Conservation (phyloP, 1,140 invertebrate genomes). For the Eurosta solidaginis region DNA sequence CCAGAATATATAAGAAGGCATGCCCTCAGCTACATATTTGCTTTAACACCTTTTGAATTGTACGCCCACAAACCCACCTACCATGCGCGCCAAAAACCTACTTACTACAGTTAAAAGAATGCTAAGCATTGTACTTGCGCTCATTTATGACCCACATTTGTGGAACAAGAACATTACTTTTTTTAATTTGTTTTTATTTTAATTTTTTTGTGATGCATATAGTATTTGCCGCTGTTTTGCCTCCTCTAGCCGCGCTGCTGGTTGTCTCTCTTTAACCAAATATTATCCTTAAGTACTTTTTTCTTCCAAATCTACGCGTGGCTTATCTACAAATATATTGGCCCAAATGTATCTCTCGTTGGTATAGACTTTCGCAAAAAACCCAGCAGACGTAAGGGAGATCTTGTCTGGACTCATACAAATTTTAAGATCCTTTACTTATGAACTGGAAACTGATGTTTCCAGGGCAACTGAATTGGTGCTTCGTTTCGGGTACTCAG, state of each 20-base stretch:
- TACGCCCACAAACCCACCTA: background rate
- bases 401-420: too few relatives aligned
- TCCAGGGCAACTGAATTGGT: too few relatives aligned
- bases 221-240: background rate
- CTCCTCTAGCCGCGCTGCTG: background rate
- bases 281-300: too few relatives aligned
- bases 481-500: too few relatives aligned
- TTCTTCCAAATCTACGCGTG: too few relatives aligned
- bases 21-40: background rate
- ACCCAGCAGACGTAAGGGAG: too few relatives aligned
- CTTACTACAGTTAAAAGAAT: background rate
- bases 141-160: slow-evolving; percentile 8
- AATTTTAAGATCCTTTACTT: too few relatives aligned
- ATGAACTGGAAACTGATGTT: too few relatives aligned
- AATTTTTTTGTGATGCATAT: background rate
- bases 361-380: too few relatives aligned
- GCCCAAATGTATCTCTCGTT: too few relatives aligned
- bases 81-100: background rate
- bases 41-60: slow-evolving; percentile 22
- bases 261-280: too few relatives aligned
- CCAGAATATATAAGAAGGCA: background rate
- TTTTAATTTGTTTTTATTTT: background rate
- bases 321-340: too few relatives aligned
- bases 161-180: background rate
- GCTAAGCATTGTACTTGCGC: background rate